phyloP scores from a whole-genome alignment of 2,113 vertebrate species.

The Oreochromis tanganicae region DNA sequence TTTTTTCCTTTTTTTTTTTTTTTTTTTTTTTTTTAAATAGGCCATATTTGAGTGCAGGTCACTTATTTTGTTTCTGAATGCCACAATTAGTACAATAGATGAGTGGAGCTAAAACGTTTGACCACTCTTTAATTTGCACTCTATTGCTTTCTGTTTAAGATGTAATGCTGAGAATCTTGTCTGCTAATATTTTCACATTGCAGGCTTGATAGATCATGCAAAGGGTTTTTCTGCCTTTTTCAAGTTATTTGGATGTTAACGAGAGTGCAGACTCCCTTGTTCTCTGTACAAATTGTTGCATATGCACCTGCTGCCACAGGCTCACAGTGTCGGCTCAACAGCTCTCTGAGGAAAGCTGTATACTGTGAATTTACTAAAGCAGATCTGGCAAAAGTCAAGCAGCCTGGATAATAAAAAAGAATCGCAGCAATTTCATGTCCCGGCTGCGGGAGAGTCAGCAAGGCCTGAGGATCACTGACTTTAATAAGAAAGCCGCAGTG shows the following conservation, averaged over 20 bases:
- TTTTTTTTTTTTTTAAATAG: neutral
- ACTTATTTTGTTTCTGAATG: neutral
- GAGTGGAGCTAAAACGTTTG: neutral
- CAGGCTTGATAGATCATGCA: neutral
- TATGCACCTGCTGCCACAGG: neutral
- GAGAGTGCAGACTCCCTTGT: conserved; percentile 1
- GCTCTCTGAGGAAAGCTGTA: neutral
- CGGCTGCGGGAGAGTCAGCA: neutral
- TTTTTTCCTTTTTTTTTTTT: too few relatives aligned
- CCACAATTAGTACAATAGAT: neutral
- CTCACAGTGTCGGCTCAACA: neutral
- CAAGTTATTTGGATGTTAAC: neutral
- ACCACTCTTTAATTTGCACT: neutral
- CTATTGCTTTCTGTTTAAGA: neutral
- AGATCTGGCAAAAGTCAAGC: neutral
- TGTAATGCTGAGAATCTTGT: neutral
- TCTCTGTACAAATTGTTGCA: neutral
- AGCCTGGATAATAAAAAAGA: neutral
- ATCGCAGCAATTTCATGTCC: neutral
- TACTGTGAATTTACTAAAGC: neutral
- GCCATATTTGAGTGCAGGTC: neutral
- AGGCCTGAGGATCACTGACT: neutral
- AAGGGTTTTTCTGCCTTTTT: neutral
- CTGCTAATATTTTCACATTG: neutral
- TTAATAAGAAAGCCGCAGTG: neutral